Evolutionary conservation across 2,113 vertebrate species (phyloP), one percentile per base, ranked within the genome.

Genomic region (Acanthochromis polyacanthus): DNA sequence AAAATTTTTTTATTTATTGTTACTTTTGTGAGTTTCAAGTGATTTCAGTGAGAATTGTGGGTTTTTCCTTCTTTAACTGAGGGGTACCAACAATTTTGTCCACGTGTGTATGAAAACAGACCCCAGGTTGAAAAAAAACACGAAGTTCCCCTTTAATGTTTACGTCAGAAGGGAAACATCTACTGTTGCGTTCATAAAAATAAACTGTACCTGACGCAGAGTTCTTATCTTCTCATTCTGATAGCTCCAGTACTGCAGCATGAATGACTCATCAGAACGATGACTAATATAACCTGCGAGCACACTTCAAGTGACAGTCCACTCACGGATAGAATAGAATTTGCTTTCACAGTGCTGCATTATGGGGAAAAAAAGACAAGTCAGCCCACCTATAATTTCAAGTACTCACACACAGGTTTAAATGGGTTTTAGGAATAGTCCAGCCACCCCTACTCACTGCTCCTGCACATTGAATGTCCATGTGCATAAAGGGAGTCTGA

Each of bases 261-360:
- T 71, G 66, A 81, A 81, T 93, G 92, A 93, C 79, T 93, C 92
- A 93, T 87, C 88, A 86, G 45, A 91, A 79, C 87, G 78, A 75
- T 93, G 92, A 93, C 83, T 92, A 84, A 93, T 60, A 3, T 75
- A 90, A 89, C 90, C 90, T 86, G 40, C n/a, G 51, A 91, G 73
- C 84, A 71, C 86, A 88, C 86, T 90, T 90, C 53, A 88, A 87
- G 84, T 74, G 87, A 84, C 90, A 52, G 88, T 89, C 88, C 90
- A 91, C 78, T 86, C 68, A 71, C 6, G 30, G 59, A 85, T 58
- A 65, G 81, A 90, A 90, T 60, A 84, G 69, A 85, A 77, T 79
- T 72, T 58, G 60, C 70, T 88, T 61, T 82, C 30, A 60, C 52
- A 38, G 32, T 30, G 63, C 48, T 87, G 59, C 61, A 72, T 76